These are phyloP conservation scores for Vulpes ferrilata DNA, from an alignment of 2,113 vertebrate genomes.

Conservation along the genomic window DNA sequence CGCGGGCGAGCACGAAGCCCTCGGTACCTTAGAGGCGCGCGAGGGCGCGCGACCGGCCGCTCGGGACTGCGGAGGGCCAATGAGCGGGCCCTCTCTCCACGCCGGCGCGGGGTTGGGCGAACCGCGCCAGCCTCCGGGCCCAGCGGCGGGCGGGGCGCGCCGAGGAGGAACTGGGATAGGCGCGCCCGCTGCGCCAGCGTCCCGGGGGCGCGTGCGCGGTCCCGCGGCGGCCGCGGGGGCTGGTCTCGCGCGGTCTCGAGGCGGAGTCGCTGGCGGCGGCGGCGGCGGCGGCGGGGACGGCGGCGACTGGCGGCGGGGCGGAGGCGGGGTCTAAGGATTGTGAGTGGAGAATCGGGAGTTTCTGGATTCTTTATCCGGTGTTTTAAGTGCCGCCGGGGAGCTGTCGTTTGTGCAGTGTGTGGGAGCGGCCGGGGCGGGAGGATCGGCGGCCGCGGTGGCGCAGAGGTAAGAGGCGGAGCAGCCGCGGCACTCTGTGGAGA, in stretches of 20 bases:
- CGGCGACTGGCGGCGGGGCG: conserved; percentile 74
- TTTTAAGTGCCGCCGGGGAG: background rate
- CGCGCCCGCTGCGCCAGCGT: conserved; percentile 53
- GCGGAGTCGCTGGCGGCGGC: conserved; percentile 63
- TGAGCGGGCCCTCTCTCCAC: background rate
- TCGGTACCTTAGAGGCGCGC: background rate
- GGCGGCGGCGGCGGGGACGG: conserved; percentile 71
- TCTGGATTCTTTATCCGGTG: conserved; percentile 71
- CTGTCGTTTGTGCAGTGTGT: background rate
- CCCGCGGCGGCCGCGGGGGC: conserved; percentile 74
- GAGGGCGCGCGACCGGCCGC: conserved; percentile 45
- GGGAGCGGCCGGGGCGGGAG: background rate
- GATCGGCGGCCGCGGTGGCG: background rate
- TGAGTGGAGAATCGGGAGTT: conserved; percentile 66
- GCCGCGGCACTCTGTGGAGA: background rate
- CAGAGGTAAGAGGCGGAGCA: conserved; percentile 69
- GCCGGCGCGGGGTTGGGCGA: conserved; percentile 64
- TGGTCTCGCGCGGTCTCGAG: conserved; percentile 79
- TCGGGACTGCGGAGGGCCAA: conserved; percentile 34
- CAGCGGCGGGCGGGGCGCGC: background rate
- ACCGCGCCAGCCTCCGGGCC: background rate
- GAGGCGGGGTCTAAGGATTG: conserved; percentile 71
- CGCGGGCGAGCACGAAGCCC: accelerated
- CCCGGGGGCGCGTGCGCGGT: conserved; percentile 80
- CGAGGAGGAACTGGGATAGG: conserved; percentile 40